phyloP scores from a whole-genome alignment of 92 coral and sea anemone species.

The Micromussa lordhowensis region DNA sequence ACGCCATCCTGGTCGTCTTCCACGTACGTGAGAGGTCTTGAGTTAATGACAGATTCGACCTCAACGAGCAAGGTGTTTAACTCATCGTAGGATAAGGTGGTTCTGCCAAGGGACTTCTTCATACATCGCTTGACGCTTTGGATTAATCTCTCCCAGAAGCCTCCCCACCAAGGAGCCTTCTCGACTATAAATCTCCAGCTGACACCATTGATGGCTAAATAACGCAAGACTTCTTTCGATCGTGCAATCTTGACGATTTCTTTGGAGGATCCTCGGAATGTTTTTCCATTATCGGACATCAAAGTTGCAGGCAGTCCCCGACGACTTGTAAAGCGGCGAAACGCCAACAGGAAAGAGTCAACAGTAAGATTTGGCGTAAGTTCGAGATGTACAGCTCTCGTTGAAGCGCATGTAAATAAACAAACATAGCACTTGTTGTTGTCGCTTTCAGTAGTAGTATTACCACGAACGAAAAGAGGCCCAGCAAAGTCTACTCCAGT shows the following conservation, averaged over 20 bases:
- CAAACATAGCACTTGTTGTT: slow-evolving; percentile 24
- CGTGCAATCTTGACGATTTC: slow-evolving; percentile 41
- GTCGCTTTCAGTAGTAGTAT: background rate
- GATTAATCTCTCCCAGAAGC: background rate
- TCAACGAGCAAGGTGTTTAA: background rate
- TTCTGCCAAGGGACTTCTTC: background rate
- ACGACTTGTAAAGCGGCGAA: slow-evolving; percentile 45
- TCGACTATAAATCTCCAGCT: background rate
- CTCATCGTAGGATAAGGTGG: background rate
- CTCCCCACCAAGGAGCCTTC: background rate
- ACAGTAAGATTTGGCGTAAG: slow-evolving; percentile 16
- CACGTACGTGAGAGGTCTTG: slow-evolving; percentile 30
- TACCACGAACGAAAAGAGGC: background rate
- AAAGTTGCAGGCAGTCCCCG: slow-evolving; percentile 51
- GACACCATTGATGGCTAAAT: background rate
- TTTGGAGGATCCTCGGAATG: slow-evolving; percentile 27
- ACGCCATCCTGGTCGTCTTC: slow-evolving; percentile 52
- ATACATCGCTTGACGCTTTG: background rate
- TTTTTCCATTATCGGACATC: slow-evolving; percentile 58
- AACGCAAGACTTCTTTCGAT: slow-evolving; percentile 29
- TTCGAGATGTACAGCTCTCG: slow-evolving; percentile 52
- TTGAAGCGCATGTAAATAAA: slow-evolving; percentile 59
- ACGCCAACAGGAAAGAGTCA: slow-evolving; percentile 27
- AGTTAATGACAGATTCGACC: background rate
- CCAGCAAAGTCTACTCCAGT: slow-evolving; percentile 9